A percentile compares a stretch with the other conserved stretches of the same genome.
These are phyloP conservation scores for Takifugu bimaculatus DNA, from an alignment of 2,113 vertebrate genomes.

Conservation along the genomic window DNA sequence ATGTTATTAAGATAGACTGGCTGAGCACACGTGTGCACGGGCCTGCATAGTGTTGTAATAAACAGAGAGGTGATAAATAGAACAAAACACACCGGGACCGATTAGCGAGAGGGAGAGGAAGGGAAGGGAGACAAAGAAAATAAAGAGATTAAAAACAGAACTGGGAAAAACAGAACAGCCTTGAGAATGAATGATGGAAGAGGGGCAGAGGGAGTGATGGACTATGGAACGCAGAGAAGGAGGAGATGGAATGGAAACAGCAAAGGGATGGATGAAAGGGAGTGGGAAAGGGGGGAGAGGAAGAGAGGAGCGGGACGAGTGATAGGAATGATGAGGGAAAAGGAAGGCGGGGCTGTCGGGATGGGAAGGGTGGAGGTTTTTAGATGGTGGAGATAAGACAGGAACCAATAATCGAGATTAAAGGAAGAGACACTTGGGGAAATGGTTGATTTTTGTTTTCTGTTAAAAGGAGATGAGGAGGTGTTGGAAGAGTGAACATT, in stretches of 20 bases:
- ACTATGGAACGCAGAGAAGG: constrained; percentile 12
- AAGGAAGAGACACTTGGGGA: constrained; percentile 8
- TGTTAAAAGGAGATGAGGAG: background rate
- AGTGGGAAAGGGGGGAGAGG: constrained; percentile 7
- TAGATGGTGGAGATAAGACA: background rate
- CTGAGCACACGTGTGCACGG: background rate
- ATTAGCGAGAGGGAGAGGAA: constrained; percentile 28
- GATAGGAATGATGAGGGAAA: background rate
- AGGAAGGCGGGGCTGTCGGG: too few relatives aligned
- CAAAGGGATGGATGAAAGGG: constrained; percentile 29
- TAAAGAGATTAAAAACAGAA: constrained; percentile 41
- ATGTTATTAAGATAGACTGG: constrained; percentile 41
- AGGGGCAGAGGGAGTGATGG: constrained; percentile 21
- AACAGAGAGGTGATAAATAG: constrained; percentile 67
- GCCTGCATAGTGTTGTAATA: constrained; percentile 46
- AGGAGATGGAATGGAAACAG: constrained; percentile 4
- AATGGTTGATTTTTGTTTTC: background rate
- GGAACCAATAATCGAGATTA: constrained; percentile 12
- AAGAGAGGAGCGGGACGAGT: background rate
- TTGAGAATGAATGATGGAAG: constrained; percentile 33
- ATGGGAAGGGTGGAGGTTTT: background rate
- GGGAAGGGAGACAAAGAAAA: constrained; percentile 12
- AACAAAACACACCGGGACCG: constrained; percentile 44
- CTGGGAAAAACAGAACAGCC: constrained; percentile 18
- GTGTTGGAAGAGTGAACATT: background rate